Evolutionary conservation across 2,888 invertebrate genomes (phyloP).

Genomic region (Magallana nippona): DNA sequence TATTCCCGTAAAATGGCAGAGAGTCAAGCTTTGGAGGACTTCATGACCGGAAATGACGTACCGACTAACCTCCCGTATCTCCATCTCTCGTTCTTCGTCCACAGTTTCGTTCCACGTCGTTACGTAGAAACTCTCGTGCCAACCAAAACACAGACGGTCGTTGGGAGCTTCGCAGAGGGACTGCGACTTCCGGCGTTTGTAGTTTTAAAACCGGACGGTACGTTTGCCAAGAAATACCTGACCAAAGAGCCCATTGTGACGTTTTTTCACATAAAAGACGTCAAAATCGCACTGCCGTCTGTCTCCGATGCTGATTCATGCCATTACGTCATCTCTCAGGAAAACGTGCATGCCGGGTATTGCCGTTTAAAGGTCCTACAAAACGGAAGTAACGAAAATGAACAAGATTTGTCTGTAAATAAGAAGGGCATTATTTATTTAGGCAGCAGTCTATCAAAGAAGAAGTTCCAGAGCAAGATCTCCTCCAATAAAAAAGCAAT

Average conservation of each 20-base stretch:
- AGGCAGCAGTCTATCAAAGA: conserved; percentile 40
- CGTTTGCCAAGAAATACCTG: conserved; percentile 49
- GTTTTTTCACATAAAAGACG: conserved; percentile 50
- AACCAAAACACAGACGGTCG: conserved; percentile 59
- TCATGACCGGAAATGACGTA: conserved; percentile 44
- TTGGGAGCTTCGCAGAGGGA: conserved; percentile 63
- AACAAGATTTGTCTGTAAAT: conserved; percentile 43
- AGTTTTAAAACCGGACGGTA: conserved; percentile 43
- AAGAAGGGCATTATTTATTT: conserved; percentile 47
- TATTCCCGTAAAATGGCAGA: conserved; percentile 18
- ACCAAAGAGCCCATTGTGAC: conserved; percentile 42
- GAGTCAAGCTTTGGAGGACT: conserved; percentile 22
- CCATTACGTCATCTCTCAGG: conserved; percentile 50
- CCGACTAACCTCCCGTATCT: conserved; percentile 55
- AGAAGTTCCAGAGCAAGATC: conserved; percentile 42
- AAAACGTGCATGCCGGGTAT: conserved; percentile 45
- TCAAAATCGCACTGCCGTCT: conserved; percentile 39
- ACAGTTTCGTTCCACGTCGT: conserved; percentile 60
- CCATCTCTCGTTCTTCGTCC: conserved; percentile 59
- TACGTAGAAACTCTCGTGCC: conserved; percentile 59
- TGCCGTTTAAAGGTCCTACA: conserved; percentile 47
- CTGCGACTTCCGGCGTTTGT: conserved; percentile 61
- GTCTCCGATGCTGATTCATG: conserved; percentile 43
- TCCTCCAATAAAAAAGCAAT: conserved; percentile 46
- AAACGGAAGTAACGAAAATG: conserved; percentile 46